These are phyloP conservation scores for Calliopum simillimum DNA, from an alignment of 2,888 invertebrate species.

Conservation along the genomic window DNA sequence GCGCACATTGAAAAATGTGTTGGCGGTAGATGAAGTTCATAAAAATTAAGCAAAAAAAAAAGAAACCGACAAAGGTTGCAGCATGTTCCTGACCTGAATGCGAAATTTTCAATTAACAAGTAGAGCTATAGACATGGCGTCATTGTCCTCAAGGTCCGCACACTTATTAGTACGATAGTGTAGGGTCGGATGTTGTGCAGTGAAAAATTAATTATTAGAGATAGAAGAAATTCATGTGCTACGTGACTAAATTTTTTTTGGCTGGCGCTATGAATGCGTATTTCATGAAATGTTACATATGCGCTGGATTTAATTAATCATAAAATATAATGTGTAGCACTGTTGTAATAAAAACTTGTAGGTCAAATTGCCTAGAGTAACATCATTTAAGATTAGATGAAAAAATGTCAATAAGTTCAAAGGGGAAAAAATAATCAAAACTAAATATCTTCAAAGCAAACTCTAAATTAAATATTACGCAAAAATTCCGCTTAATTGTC, in stretches of 20 bases:
- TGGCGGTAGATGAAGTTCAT: neutral
- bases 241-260: conserved; percentile 21
- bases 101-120: conserved; percentile 44
- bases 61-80: neutral
- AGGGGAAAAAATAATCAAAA: too few species aligned
- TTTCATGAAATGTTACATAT: too few species aligned
- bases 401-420: too few species aligned
- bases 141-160: neutral
- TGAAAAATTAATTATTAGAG: conserved; percentile 31
- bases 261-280: neutral
- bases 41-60: neutral
- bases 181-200: conserved; percentile 7
- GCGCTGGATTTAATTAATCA: too few species aligned
- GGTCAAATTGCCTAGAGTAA: too few species aligned
- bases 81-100: conserved; percentile 41
- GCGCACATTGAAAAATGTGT: neutral
- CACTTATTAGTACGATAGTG: conserved; percentile 11
- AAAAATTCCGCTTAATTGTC: too few species aligned
- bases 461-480: too few species aligned
- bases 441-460: too few species aligned
- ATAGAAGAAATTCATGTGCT: conserved; percentile 21
- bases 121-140: neutral
- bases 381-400: too few species aligned
- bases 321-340: too few species aligned
- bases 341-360: too few species aligned